Percentiles rank a stretch among this genome's conserved stretches.
These are phyloP conservation scores for Pseudorhombus dupliciocellatus DNA, from an alignment of 2,113 vertebrate species.

Conservation along the genomic window DNA sequence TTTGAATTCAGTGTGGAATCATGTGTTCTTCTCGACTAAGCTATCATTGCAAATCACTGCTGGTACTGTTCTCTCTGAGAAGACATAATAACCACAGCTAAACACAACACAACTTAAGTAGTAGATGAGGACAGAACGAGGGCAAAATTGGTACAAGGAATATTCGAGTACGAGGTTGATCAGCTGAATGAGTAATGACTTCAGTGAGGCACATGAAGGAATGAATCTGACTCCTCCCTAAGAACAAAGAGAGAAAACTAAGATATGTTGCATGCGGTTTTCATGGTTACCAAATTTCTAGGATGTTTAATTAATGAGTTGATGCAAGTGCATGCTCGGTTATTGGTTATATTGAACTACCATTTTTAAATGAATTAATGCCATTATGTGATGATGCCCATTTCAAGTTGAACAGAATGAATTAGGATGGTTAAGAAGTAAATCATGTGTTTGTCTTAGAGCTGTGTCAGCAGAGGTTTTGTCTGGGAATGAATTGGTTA, in stretches of 20 bases:
- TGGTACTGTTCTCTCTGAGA: constrained; percentile 12
- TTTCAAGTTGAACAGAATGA: constrained; percentile 24
- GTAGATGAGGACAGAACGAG: background rate
- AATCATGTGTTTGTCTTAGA: constrained; percentile 45
- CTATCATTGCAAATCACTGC: constrained; percentile 29
- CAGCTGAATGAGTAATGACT: background rate
- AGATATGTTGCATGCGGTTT: background rate
- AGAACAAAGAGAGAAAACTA: background rate
- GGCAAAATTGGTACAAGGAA: too few relatives aligned
- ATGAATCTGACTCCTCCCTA: background rate
- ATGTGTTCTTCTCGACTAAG: background rate
- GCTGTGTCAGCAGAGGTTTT: constrained; percentile 18
- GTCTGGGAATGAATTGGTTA: constrained; percentile 8
- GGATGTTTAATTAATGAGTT: too few relatives aligned
- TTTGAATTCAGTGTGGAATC: background rate
- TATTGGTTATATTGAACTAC: background rate
- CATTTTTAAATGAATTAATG: background rate
- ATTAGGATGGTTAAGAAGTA: constrained; percentile 24
- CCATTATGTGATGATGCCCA: background rate
- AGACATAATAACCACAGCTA: background rate
- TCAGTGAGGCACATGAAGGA: background rate
- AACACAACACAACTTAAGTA: constrained; percentile 24
- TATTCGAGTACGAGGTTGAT: too few relatives aligned
- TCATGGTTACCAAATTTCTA: too few relatives aligned
- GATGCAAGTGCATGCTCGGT: background rate